These are phyloP conservation scores for Globodera rostochiensis DNA, from an alignment of 1,140 invertebrate genomes.

Conservation along the genomic window DNA sequence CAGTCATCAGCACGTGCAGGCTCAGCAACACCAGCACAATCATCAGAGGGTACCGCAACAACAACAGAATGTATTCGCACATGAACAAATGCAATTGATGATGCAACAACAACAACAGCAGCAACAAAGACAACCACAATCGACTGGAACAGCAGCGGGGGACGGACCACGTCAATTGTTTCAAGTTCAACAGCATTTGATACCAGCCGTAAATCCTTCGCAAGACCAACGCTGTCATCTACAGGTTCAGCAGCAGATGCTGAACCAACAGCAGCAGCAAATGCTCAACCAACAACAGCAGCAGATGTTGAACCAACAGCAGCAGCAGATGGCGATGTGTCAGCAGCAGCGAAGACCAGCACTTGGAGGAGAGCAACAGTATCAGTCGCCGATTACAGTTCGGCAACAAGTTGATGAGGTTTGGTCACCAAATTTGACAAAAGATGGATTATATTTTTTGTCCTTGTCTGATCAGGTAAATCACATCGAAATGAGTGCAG, in stretches of 20 bases:
- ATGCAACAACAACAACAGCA: not conserved
- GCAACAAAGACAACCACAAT: not conserved
- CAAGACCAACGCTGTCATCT: conserved; percentile 25
- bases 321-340: conserved; percentile 21
- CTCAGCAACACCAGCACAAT: not conserved
- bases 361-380: not conserved
- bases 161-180: conserved; percentile 1
- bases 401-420: conserved; percentile 20
- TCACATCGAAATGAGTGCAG: conserved; percentile 14
- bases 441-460: not conserved
- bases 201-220: not conserved
- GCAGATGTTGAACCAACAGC: conserved; percentile 11
- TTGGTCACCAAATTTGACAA: not conserved
- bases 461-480: not conserved
- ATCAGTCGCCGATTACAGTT: conserved; percentile 28
- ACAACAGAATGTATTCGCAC: conserved; percentile 7
- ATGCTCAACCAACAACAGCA: conserved; percentile 2
- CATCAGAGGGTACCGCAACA: no score
- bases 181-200: no score
- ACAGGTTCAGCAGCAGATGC: conserved; percentile 19
- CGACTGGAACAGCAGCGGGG: not conserved
- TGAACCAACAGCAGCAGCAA: conserved; percentile 30
- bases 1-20: not conserved
- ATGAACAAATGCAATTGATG: not conserved
- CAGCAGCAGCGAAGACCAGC: not conserved